Base-by-base conservation (phyloP, 35 echinoderm and acorn worm species). In the Apostichopus californicus region DNA sequence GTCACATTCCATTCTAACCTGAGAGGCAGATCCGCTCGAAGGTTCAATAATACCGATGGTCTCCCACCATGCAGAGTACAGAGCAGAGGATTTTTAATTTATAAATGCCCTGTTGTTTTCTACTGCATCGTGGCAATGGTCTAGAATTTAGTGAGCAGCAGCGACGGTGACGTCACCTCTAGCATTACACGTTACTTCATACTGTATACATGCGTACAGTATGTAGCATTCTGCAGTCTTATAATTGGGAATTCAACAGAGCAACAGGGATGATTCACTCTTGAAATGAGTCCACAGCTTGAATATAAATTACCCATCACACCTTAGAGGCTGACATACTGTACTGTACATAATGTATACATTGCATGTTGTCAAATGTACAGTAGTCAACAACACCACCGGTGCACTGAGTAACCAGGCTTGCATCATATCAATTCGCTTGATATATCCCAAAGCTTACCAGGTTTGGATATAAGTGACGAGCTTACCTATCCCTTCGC, bases 241-340 rank as follows among this genome's bases (percentile, higher is more conserved):
- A 61, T 61, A 61, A 61, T 61, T 61, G 58, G 58, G 58, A 61
- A 61, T 61, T 61, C 58, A 11, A 12, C 58, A 75, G 12, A n/a
- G 71, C 71, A 75, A 75, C 71, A 75, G 71, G 71, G 71, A 75
- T 75, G 71, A 75, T 75, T 75, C 71, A 75, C 71, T 75, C 71
- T 28, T 28, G 26, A 6, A 75, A 75, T 7, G 71, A 68, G 64
- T 18, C 18, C 64, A 68, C 64, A 68, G 64, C 64, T 68, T 68
- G 64, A 11, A 68, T 68, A 68, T 68, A 14, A 14, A 68, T 68
- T 68, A 68, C 18, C 11, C 64, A 68, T 46, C 64, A 68, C 64
- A 68, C 64, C 15, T 9, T 66, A 68, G 64, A 4, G 64, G 2
- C 64, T 68, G 3, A 4, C 64, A 8, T 68, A 68, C 2, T 3